Evolutionary conservation across 2,113 vertebrate genomes (phyloP), one percentile per base, ranked within the genome.

Genomic region (Protobothrops flavoviridis): DNA sequence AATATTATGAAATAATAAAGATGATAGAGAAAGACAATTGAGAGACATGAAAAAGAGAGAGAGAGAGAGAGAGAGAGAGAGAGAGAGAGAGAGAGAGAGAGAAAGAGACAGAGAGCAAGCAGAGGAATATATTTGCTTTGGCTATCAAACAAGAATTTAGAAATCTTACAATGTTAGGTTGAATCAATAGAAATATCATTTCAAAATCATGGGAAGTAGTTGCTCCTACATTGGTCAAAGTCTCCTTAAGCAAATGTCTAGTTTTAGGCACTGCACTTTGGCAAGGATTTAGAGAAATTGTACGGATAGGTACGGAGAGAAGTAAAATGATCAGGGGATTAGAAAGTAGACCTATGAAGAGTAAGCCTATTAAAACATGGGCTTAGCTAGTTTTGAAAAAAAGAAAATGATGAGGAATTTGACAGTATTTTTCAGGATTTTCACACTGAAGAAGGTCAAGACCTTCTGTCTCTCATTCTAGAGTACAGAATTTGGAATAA

Each of bases 61-160:
- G 2, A 61, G 8, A 61, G 59, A 69, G 1, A 64, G 61, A 64
- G 11, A 26, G 1, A 64, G 26, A 64, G 21, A 64, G 26, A 29
- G 1, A n/a, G 11, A 64, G 12, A 69, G 4, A 17, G 4, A 17
- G 0, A 1, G 0, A 33, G 13, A 59, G 21, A 26, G 0, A 24
- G 7, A 26, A 0, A n/a, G 7, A 61, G 59, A 61, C 3, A 61
- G 24, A 64, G 26, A 64, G 56, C 17, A 56, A 21, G 55, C 55
- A 56, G 26, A 5, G 26, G 10, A 64, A 29, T 29, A 64, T 15
- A 17, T 74, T 17, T 69, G 55, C 55, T 74, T 74, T 7, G 74
- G 33, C 33, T 8, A 39, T 33, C 69, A 81, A 81, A 43, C 17
- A 43, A 81, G 33, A 81, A 21, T 39, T 81, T 81, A 39, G 33